Evolutionary conservation across 2,797 vertebrate species (phyloP), one percentile per base, ranked within the genome.

Genomic region (Microchirus variegatus): DNA sequence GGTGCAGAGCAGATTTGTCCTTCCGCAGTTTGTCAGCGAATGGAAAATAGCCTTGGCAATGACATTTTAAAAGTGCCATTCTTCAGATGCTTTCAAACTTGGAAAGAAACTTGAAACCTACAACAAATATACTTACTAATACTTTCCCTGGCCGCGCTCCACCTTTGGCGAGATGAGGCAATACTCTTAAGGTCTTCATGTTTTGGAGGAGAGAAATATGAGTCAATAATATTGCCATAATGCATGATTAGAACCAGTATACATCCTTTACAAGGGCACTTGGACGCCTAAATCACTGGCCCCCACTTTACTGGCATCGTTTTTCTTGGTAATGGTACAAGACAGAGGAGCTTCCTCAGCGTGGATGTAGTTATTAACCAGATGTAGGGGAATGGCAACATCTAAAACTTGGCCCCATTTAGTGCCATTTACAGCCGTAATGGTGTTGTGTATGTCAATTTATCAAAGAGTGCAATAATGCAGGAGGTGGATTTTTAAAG

Each of bases 281-380:
- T 41, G 63, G 58, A 70, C 55, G 68, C 56, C 68, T 73, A 73
- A 84, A 86, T 86, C 69, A 64, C 71, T 1, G 58, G 53, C 55
- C 17, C 60, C 51, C 41, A 22, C 75, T 88, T 88, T 88, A 90
- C 69, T 79, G 79, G 73, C 75, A 70, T 82, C 72, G 59, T 88
- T 86, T 89, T 83, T 90, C 82, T 87, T 81, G 17, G 76, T 88
- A 89, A 85, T 70, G 70, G 63, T 53, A 18, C 4, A 46, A 75
- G 77, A 78, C 81, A 73, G 75, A 57, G 67, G 68, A 73, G 75
- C 85, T 75, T 82, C 77, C 69, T 79, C 69, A 70, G 77, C 77
- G 47, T 47, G 56, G 63, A 45, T 43, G 69, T 57, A 71, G 78
- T 83, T 81, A 88, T 87, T 87, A 87, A 81, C 58, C 83, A 83